Evolutionary conservation across 2,888 invertebrate species (phyloP).

Genomic region (Argyra leucocephala): DNA sequence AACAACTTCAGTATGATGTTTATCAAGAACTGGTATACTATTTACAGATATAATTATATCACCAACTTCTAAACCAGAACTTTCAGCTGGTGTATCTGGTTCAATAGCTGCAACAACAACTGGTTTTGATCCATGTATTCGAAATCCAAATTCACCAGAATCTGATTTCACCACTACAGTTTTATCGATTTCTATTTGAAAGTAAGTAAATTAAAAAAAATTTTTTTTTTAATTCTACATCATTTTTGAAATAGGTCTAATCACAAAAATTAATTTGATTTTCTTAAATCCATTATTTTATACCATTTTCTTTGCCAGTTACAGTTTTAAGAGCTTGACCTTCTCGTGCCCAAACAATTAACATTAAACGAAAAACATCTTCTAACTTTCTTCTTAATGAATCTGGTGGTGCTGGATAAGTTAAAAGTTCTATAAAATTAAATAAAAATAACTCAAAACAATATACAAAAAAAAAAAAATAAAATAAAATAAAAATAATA

Average conservation of each 20-base stretch:
- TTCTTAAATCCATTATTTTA: not conserved
- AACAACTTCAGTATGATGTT: conserved; percentile 87
- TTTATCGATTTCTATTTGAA: conserved; percentile 71
- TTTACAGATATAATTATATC: conserved; percentile 90
- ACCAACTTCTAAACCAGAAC: conserved; percentile 83
- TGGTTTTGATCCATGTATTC: conserved; percentile 89
- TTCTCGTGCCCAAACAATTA: conserved; percentile 72
- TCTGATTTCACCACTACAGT: conserved; percentile 72
- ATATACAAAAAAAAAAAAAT: conserved; percentile 12
- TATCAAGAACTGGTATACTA: conserved; percentile 80
- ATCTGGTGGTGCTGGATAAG: conserved; percentile 36
- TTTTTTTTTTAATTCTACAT: not conserved
- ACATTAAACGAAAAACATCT: conserved; percentile 71
- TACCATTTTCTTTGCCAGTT: conserved; percentile 53
- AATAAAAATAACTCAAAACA: not conserved
- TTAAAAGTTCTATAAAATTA: conserved; percentile 32
- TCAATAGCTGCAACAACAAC: conserved; percentile 95
- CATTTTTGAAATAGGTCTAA: not conserved
- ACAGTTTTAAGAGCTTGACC: conserved; percentile 59
- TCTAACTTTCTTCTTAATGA: conserved; percentile 59
- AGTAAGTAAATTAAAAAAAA: not conserved
- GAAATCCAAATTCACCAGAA: conserved; percentile 85
- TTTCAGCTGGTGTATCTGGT: conserved; percentile 86
- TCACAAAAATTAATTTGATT: conserved; percentile 20
- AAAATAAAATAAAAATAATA: conserved; percentile 14